Conservation (phyloP, 2,797 vertebrate genomes). For the Diplodus sargus region DNA sequence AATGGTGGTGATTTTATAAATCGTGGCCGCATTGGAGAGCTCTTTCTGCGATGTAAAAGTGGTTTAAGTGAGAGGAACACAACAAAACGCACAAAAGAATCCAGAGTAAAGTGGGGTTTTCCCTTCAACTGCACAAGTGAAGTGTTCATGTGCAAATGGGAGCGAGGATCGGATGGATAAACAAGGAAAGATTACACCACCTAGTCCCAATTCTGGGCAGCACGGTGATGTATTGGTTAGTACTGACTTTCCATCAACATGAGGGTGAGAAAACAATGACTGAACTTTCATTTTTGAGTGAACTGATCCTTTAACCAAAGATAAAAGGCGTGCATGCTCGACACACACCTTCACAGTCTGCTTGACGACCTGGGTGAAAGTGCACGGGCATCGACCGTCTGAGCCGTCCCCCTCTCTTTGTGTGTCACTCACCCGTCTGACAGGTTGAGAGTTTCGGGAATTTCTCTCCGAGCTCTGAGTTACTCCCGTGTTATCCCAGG, state of each 20-base stretch:
- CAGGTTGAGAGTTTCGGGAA: slow-evolving; percentile 64
- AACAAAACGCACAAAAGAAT: slow-evolving; percentile 2
- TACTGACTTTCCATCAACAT: too few relatives aligned
- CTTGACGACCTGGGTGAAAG: slow-evolving; percentile 58
- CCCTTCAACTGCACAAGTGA: not conserved
- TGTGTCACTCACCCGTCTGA: slow-evolving; percentile 38
- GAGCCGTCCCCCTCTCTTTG: slow-evolving; percentile 42
- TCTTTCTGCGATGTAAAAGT: not conserved
- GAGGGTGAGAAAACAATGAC: too few relatives aligned
- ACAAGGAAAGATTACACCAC: too few relatives aligned
- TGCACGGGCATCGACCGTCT: slow-evolving; percentile 24
- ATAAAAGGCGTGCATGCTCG: slow-evolving; percentile 5
- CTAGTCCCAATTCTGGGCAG: too few relatives aligned
- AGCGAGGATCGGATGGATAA: too few relatives aligned
- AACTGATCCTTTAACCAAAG: not conserved
- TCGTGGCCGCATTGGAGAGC: not conserved
- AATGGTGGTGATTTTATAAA: not conserved
- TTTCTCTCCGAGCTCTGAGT: slow-evolving; percentile 41
- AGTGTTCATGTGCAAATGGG: too few relatives aligned
- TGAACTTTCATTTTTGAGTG: too few relatives aligned
- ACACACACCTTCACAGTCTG: slow-evolving; percentile 1
- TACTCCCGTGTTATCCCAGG: slow-evolving; percentile 66
- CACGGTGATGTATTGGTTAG: too few relatives aligned
- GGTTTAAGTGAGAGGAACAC: not conserved
- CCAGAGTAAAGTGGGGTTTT: not conserved